These are phyloP conservation scores for Loris lydekkerianus DNA, from an alignment of 2,797 vertebrate genomes.

Conservation along the genomic window DNA sequence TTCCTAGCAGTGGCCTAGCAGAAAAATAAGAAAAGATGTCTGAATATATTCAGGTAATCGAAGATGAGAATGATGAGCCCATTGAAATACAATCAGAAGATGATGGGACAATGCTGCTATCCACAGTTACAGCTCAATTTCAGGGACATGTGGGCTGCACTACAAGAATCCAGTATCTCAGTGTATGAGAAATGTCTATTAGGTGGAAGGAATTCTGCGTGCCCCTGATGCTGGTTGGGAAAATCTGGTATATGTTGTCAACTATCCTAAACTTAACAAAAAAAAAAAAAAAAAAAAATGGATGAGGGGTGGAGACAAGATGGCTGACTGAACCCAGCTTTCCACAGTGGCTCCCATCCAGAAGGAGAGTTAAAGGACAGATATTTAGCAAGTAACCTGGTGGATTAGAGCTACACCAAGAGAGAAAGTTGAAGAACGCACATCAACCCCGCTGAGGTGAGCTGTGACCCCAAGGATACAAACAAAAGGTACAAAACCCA, in stretches of 20 bases:
- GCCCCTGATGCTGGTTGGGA: constrained; percentile 97
- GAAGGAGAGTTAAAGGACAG: too few relatives aligned
- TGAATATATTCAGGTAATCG: constrained; percentile 97
- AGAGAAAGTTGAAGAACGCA: too few relatives aligned
- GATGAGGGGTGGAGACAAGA: constrained; percentile 89
- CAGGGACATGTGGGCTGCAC: constrained; percentile 96
- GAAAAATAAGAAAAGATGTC: constrained; percentile 90
- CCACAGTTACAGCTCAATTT: constrained; percentile 97
- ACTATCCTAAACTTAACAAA: constrained; percentile 96
- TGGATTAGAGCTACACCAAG: too few relatives aligned
- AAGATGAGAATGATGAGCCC: constrained; percentile 98
- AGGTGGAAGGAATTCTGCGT: constrained; percentile 96
- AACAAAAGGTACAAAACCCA: too few relatives aligned
- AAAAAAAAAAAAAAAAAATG: constrained; percentile 99
- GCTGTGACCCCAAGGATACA: too few relatives aligned
- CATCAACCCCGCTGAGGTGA: too few relatives aligned
- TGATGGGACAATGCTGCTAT: constrained; percentile 96
- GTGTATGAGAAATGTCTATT: constrained; percentile 96
- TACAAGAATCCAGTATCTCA: constrained; percentile 97
- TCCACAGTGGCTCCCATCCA: too few relatives aligned
- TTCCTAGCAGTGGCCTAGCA: not conserved
- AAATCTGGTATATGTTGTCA: constrained; percentile 97
- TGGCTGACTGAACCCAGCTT: too few relatives aligned
- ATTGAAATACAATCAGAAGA: constrained; percentile 99
- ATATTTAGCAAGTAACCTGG: too few relatives aligned